Percentiles rank a stretch among this genome's conserved stretches.
Conservation (phyloP, 2,888 invertebrate genomes). For the Leptothorax acervorum region DNA sequence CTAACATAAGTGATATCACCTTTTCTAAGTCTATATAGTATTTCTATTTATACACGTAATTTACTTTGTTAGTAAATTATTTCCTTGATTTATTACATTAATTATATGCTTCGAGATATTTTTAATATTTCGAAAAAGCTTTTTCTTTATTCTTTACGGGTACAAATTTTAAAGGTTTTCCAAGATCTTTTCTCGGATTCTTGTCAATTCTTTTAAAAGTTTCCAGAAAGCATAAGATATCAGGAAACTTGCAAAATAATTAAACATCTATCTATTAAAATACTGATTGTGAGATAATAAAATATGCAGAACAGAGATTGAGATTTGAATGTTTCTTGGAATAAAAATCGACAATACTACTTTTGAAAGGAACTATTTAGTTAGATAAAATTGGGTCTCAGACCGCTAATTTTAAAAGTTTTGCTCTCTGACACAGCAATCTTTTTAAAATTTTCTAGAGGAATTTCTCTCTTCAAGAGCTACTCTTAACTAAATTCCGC, state of each 20-base stretch:
- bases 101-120: not conserved
- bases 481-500: not conserved
- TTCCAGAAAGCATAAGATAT: not conserved
- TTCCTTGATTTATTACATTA: not conserved
- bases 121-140: not conserved
- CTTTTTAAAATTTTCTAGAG: not conserved
- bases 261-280: not conserved
- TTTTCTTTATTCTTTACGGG: not conserved
- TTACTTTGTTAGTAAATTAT: not conserved
- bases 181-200: not conserved
- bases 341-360: not conserved
- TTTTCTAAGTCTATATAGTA: not conserved
- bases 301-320: not conserved
- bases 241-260: not conserved
- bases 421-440: not conserved
- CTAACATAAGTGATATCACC: not conserved
- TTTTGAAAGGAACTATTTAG: not conserved
- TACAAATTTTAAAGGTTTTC: not conserved
- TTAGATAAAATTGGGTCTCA: not conserved
- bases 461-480: not conserved
- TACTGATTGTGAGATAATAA: not conserved
- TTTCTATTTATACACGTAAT: not conserved
- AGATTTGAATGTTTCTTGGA: not conserved
- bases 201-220: not conserved
- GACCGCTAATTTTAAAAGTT: slow-evolving; percentile 11